A percentile compares a stretch with the other conserved stretches of the same genome.
Evolutionary conservation across 92 coral and sea anemone species (phyloP).

Genomic region (Scolanthus callimorphus): DNA sequence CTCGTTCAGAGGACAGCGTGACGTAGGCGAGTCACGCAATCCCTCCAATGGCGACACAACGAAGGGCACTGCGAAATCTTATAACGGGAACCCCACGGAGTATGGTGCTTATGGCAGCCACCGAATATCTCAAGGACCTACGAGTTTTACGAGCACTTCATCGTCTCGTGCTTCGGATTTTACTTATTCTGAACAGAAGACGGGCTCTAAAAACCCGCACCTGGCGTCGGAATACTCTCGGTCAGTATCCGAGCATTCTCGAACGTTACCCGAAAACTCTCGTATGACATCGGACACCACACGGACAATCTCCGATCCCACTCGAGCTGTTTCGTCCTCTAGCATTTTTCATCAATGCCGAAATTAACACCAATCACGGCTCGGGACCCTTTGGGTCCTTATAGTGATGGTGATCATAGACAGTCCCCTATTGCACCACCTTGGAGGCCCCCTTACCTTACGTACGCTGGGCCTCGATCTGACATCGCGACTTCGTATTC

Average conservation of each 20-base stretch:
- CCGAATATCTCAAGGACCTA: neutral
- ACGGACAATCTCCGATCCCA: neutral
- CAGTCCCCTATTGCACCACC: slow-evolving; percentile 20
- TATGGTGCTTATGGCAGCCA: neutral
- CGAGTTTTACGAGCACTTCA: neutral
- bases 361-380: slow-evolving; percentile 70
- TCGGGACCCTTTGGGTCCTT: slow-evolving; percentile 37
- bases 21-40: neutral
- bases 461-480: slow-evolving; percentile 1
- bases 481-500: neutral
- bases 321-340: too few relatives aligned
- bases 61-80: neutral
- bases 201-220: neutral
- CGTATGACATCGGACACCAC: neutral
- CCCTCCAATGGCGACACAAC: neutral
- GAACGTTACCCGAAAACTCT: neutral
- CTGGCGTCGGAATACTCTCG: neutral
- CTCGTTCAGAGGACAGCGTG: slow-evolving; percentile 24
- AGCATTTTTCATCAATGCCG: slow-evolving; percentile 46
- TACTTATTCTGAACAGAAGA: neutral
- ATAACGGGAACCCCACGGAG: neutral
- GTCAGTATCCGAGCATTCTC: neutral
- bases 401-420: slow-evolving; percentile 16
- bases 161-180: too few relatives aligned
- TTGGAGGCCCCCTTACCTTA: slow-evolving; percentile 9